These are phyloP conservation scores for Nibea albiflora DNA, from an alignment of 2,113 vertebrate species.

Conservation along the genomic window DNA sequence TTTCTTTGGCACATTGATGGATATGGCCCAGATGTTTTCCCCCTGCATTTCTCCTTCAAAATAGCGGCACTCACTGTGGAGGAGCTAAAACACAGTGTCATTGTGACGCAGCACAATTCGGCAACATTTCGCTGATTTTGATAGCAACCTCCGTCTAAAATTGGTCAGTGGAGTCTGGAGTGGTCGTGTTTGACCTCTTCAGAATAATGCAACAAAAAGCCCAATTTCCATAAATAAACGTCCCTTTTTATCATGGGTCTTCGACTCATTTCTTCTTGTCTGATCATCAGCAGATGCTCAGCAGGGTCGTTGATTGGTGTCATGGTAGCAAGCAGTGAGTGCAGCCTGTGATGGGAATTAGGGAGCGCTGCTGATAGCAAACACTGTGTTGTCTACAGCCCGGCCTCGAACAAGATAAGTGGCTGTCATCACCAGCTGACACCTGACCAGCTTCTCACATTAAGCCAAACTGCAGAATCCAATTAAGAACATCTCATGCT, in stretches of 20 bases:
- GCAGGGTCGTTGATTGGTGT: slow-evolving; percentile 43
- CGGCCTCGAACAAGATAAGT: slow-evolving; percentile 30
- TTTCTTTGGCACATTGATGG: slow-evolving; percentile 30
- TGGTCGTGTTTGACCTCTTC: neutral
- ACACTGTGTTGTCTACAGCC: slow-evolving; percentile 19
- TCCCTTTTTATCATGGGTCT: neutral
- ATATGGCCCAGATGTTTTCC: slow-evolving; percentile 24
- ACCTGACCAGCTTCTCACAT: slow-evolving; percentile 44
- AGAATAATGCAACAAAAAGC: neutral
- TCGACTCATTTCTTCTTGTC: neutral
- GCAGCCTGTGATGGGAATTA: slow-evolving; percentile 31
- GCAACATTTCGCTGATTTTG: neutral
- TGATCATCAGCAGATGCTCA: slow-evolving; percentile 41
- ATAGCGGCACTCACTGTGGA: neutral
- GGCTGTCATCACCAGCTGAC: slow-evolving; percentile 55
- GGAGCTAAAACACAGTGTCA: slow-evolving; percentile 5
- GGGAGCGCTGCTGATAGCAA: slow-evolving; percentile 3
- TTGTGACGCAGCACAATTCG: neutral
- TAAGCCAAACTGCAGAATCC: slow-evolving; percentile 3
- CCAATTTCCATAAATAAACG: neutral
- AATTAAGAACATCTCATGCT: slow-evolving; percentile 5
- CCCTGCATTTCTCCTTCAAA: slow-evolving; percentile 21
- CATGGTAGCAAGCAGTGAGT: slow-evolving; percentile 25
- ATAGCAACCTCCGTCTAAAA: neutral
- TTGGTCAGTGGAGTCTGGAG: neutral